These are phyloP conservation scores for Drosophila yakuba DNA, from an alignment of 1,140 invertebrate species.

Conservation along the genomic window DNA sequence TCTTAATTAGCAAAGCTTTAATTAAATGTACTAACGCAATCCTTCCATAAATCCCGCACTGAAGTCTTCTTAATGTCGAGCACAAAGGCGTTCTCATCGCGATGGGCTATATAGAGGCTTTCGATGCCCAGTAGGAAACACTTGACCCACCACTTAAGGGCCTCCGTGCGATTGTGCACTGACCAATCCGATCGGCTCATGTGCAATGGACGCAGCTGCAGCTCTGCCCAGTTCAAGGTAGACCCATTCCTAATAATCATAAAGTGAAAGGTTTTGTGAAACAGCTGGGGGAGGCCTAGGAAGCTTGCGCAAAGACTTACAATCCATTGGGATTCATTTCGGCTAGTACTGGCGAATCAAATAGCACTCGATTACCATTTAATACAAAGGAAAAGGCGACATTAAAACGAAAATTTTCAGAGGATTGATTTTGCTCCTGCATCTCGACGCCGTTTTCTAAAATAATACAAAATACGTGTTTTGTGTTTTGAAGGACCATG, in stretches of 20 bases:
- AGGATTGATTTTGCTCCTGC: not conserved
- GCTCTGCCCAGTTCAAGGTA: slow-evolving; percentile 17
- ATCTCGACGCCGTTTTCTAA: slow-evolving; percentile 4
- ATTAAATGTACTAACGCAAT: slow-evolving; percentile 35
- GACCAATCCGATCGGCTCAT: slow-evolving; percentile 58
- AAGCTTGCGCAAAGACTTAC: slow-evolving; percentile 10
- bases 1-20: not conserved
- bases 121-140: slow-evolving; percentile 49
- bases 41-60: slow-evolving; percentile 21
- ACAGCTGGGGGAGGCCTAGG: no score
- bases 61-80: slow-evolving; percentile 7
- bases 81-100: slow-evolving; percentile 34
- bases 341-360: slow-evolving; percentile 54
- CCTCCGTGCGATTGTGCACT: slow-evolving; percentile 21
- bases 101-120: slow-evolving; percentile 31
- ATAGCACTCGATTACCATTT: slow-evolving; percentile 8
- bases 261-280: not conserved
- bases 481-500: not conserved
- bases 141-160: slow-evolving; percentile 56
- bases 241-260: slow-evolving; percentile 1
- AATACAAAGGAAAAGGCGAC: slow-evolving; percentile 35
- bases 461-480: not conserved
- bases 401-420: slow-evolving; percentile 11
- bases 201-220: slow-evolving; percentile 37
- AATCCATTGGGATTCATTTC: slow-evolving; percentile 1